These are phyloP conservation scores for Chrysolina americana DNA, from an alignment of 2,888 invertebrate genomes.

Conservation along the genomic window DNA sequence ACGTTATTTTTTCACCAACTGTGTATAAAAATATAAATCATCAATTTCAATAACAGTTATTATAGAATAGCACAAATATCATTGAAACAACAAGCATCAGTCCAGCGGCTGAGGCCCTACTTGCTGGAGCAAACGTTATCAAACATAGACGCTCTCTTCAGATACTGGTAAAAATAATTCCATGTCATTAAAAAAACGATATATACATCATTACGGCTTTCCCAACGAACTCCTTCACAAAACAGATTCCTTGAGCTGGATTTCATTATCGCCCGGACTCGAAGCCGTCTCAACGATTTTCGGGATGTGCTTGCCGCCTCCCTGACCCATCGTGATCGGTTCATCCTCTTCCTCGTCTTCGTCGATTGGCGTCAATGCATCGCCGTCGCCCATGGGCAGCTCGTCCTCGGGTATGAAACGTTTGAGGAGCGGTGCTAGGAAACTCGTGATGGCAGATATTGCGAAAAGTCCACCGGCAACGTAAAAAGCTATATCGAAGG, in stretches of 20 bases:
- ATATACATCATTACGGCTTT: not conserved
- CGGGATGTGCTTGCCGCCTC: conserved; percentile 71
- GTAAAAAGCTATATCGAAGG: conserved; percentile 92
- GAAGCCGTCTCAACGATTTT: conserved; percentile 86
- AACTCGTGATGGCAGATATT: conserved; percentile 87
- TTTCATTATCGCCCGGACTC: conserved; percentile 73
- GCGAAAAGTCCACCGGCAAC: conserved; percentile 93
- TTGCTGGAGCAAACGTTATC: too few species aligned
- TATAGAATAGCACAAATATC: too few species aligned
- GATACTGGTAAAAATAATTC: not conserved
- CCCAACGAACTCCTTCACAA: conserved; percentile 69
- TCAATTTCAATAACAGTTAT: too few species aligned
- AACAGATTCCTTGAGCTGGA: conserved; percentile 83
- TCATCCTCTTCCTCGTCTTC: conserved; percentile 83
- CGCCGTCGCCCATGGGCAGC: conserved; percentile 66
- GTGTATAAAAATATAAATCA: too few species aligned
- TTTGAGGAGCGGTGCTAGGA: conserved; percentile 83
- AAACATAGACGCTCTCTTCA: not conserved
- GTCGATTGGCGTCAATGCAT: conserved; percentile 86
- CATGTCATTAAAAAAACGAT: conserved; percentile 12
- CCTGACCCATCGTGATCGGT: conserved; percentile 80
- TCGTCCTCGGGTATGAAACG: conserved; percentile 71
- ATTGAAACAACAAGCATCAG: too few species aligned
- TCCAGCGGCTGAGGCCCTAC: too few species aligned
- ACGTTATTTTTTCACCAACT: too few species aligned